phyloP scores from a whole-genome alignment of 2,888 invertebrate species.

The Barypeithes pellucidus region DNA sequence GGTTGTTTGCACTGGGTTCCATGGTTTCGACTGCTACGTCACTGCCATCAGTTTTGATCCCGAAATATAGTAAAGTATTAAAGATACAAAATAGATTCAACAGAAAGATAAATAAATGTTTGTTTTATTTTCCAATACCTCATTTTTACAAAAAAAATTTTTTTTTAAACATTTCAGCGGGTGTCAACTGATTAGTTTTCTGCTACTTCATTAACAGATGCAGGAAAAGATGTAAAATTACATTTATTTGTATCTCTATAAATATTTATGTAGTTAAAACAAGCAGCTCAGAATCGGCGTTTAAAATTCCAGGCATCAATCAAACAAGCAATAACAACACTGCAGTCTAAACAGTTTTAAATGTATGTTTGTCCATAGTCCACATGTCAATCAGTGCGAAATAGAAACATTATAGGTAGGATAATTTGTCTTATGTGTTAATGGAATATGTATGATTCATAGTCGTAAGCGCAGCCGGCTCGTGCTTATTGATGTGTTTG shows the following conservation, averaged over 20 bases:
- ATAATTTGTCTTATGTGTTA: background rate
- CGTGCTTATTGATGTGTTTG: no score
- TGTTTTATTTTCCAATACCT: no score
- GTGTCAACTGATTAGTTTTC: no score
- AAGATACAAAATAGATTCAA: no score
- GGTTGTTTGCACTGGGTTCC: no score
- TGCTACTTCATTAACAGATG: background rate
- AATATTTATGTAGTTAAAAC: background rate
- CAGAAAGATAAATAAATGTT: no score
- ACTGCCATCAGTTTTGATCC: no score
- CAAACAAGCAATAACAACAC: background rate
- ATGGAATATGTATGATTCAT: slow-evolving; percentile 10
- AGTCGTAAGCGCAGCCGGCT: background rate
- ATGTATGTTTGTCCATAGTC: slow-evolving; percentile 7
- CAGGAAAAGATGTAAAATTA: background rate
- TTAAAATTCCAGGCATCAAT: slow-evolving; percentile 24
- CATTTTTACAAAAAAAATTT: no score
- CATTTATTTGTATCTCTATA: background rate
- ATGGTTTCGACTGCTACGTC: no score
- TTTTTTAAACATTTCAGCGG: no score
- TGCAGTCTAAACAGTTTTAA: slow-evolving; percentile 9
- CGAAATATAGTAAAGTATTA: no score
- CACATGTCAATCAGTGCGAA: slow-evolving; percentile 10
- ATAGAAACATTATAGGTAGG: background rate
- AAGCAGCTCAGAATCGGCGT: slow-evolving; percentile 1